Evolutionary conservation across 2,113 vertebrate species (phyloP).

Genomic region (Phrynocephalus versicolor): DNA sequence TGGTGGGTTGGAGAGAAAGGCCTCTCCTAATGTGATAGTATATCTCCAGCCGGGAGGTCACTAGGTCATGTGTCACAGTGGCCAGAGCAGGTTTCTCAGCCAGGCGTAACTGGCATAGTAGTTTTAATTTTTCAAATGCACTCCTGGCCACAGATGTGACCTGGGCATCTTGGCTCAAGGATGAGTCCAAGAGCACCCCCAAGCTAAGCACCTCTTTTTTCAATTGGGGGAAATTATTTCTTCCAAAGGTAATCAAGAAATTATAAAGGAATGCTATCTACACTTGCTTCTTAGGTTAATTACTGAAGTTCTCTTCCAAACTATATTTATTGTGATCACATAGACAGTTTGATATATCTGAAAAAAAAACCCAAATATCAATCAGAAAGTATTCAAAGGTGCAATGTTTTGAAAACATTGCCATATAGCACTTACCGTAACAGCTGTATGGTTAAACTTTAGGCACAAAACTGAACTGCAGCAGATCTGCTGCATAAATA

Average conservation of each 20-base stretch:
- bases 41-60: too few species aligned
- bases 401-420: slow-evolving; percentile 79
- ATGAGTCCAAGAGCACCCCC: too few species aligned
- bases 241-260: slow-evolving; percentile 48
- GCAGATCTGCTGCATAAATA: slow-evolving; percentile 86
- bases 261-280: slow-evolving; percentile 38
- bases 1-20: too few species aligned
- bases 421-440: slow-evolving; percentile 79
- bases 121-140: too few species aligned
- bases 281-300: slow-evolving; percentile 41
- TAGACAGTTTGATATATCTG: slow-evolving; percentile 64
- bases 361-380: slow-evolving; percentile 67
- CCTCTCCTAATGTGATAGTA: too few species aligned
- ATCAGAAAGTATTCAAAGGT: slow-evolving; percentile 71
- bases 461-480: slow-evolving; percentile 84
- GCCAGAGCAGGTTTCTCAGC: too few species aligned
- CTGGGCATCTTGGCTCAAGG: too few species aligned
- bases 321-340: slow-evolving; percentile 54
- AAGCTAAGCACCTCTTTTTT: too few species aligned
- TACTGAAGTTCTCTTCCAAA: slow-evolving; percentile 55
- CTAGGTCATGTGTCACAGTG: too few species aligned
- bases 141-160: too few species aligned
- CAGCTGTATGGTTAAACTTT: slow-evolving; percentile 84
- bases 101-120: too few species aligned
- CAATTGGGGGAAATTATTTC: slow-evolving; percentile 16